phyloP scores from a whole-genome alignment of 2,113 vertebrate genomes.

The Oophaga pumilio region DNA sequence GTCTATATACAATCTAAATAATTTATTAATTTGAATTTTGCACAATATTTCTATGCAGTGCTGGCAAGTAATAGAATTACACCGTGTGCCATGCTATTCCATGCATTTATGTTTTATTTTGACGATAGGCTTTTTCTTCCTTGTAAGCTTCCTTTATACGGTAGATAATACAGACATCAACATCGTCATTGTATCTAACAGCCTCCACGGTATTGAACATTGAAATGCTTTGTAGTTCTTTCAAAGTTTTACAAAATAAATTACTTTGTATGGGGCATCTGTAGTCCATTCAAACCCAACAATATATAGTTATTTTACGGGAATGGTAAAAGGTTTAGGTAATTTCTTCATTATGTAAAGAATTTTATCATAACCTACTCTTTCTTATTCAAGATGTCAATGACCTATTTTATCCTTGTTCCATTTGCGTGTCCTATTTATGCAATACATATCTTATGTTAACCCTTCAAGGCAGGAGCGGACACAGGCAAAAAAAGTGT shows the following conservation, averaged over 20 bases:
- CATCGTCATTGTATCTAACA: neutral
- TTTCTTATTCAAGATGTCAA: neutral
- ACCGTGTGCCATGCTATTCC: neutral
- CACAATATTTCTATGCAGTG: neutral
- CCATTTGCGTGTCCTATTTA: neutral
- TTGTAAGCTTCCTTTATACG: neutral
- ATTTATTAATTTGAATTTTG: neutral
- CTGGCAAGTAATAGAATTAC: neutral
- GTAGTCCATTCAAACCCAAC: neutral
- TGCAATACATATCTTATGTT: neutral
- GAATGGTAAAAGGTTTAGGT: neutral
- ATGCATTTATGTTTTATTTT: neutral
- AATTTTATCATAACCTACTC: neutral
- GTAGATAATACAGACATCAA: conserved; percentile 15
- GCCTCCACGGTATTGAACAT: neutral
- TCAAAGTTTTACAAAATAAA: neutral
- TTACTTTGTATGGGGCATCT: neutral
- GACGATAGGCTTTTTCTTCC: neutral
- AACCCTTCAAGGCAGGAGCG: neutral
- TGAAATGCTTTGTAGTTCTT: neutral
- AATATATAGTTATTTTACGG: neutral
- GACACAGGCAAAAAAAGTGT: too few species aligned
- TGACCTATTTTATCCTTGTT: neutral
- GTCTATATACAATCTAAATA: neutral
- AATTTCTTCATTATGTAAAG: conserved; percentile 10